phyloP scores from a whole-genome alignment of 2,888 invertebrate species.

The Yponomeuta plumbellus region DNA sequence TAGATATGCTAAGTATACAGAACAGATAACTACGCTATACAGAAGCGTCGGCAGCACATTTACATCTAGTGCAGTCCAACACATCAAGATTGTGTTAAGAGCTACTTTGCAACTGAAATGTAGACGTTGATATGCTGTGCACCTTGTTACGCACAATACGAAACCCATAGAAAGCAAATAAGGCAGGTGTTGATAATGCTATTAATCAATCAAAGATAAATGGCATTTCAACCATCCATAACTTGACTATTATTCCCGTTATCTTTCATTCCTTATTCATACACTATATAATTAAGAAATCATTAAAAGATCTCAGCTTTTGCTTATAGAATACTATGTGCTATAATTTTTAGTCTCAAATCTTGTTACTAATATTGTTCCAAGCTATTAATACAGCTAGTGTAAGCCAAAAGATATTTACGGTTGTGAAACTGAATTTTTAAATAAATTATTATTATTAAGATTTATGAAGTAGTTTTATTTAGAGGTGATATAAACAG shows the following conservation, averaged over 20 bases:
- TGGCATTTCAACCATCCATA: not conserved
- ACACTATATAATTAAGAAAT: not conserved
- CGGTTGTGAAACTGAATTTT: constrained; percentile 35
- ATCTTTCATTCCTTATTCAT: constrained; percentile 4
- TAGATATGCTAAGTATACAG: no score
- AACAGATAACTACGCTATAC: no score
- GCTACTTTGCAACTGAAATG: no score
- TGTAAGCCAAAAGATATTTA: constrained; percentile 26
- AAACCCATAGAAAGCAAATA: no score
- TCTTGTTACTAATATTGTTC: constrained; percentile 6
- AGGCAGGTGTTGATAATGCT: not conserved
- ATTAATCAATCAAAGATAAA: not conserved
- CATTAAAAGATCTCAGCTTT: constrained; percentile 3
- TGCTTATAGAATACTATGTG: not conserved
- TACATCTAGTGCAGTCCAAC: no score
- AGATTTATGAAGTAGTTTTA: not conserved
- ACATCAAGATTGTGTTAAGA: no score
- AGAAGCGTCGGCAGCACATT: no score
- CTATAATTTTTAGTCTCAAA: not conserved
- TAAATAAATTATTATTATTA: constrained; percentile 10
- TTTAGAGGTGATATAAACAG: not conserved
- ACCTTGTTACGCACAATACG: no score
- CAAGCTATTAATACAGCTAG: constrained; percentile 5
- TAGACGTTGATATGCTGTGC: no score
- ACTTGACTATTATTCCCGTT: not conserved